A percentile compares a stretch with the other conserved stretches of the same genome.
These are phyloP conservation scores for Homarus gammarus DNA, from an alignment of 2,888 invertebrate genomes.

Conservation along the genomic window DNA sequence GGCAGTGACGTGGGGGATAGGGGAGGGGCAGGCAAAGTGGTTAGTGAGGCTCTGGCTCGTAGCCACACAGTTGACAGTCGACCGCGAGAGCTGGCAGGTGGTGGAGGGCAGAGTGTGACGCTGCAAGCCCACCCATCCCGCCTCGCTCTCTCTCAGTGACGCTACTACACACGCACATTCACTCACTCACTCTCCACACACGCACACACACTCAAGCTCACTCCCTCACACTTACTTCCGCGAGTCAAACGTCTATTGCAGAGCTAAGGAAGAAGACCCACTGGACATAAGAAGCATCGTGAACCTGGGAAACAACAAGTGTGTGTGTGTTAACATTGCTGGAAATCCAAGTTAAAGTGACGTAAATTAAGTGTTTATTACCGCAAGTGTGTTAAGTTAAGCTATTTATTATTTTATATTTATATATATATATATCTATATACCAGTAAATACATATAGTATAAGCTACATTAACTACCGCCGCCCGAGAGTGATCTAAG, in stretches of 20 bases:
- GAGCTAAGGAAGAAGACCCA: no score
- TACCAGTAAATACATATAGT: no score
- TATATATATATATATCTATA: neutral
- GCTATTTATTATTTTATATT: neutral
- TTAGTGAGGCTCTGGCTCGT: no score
- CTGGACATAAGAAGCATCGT: no score
- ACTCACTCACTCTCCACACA: neutral
- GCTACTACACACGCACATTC: neutral
- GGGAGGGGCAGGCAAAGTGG: neutral
- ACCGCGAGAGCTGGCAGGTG: conserved; percentile 22
- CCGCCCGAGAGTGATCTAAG: no score
- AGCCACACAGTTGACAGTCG: neutral
- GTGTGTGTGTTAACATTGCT: no score
- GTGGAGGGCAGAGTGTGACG: conserved; percentile 12
- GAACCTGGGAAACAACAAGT: no score
- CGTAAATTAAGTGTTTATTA: neutral
- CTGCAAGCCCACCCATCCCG: neutral
- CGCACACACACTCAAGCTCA: neutral
- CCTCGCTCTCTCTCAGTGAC: neutral
- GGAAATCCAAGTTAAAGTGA: neutral
- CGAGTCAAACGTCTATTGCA: no score
- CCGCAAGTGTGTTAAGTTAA: neutral
- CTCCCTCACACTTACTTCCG: neutral
- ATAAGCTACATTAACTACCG: neutral
- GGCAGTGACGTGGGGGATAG: neutral